A percentile compares a stretch with the other conserved stretches of the same genome.
These are phyloP conservation scores for Pentalonia nigronervosa DNA, from an alignment of 1,140 invertebrate genomes.

Conservation along the genomic window DNA sequence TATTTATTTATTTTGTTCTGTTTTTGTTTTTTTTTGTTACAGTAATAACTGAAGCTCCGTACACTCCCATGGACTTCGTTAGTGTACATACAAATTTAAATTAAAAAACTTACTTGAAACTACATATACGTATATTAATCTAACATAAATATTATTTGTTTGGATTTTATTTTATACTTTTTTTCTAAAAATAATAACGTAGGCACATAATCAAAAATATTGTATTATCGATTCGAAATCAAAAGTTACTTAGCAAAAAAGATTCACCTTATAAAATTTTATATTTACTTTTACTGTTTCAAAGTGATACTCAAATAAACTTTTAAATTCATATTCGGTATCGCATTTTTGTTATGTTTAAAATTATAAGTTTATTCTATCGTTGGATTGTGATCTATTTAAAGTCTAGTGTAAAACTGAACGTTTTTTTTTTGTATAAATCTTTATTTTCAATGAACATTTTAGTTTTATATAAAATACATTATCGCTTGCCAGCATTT, in stretches of 20 bases:
- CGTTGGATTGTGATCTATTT: not conserved
- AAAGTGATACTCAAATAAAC: not conserved
- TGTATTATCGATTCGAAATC: not conserved
- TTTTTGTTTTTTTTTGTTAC: constrained; percentile 43
- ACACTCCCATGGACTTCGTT: not conserved
- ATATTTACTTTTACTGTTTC: constrained; percentile 1
- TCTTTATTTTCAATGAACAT: not conserved
- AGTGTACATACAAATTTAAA: constrained; percentile 44
- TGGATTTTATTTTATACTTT: constrained; percentile 31
- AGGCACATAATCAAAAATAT: constrained; percentile 27
- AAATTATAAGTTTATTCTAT: not conserved
- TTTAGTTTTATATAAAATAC: constrained; percentile 14
- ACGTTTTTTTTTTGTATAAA: not conserved
- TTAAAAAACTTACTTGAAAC: constrained; percentile 6
- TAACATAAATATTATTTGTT: constrained; percentile 35
- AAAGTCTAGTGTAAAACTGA: not conserved
- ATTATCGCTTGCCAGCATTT: not conserved
- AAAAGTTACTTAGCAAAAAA: not conserved
- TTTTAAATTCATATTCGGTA: not conserved
- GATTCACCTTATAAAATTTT: not conserved
- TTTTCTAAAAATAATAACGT: not conserved
- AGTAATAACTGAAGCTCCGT: constrained; percentile 31
- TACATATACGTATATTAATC: constrained; percentile 24
- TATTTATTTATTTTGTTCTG: constrained; percentile 38
- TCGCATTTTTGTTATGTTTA: not conserved